Percentiles rank a stretch among this genome's conserved stretches.
Evolutionary conservation across 2,113 vertebrate genomes (phyloP).

Genomic region (Cephalophus harveyi): DNA sequence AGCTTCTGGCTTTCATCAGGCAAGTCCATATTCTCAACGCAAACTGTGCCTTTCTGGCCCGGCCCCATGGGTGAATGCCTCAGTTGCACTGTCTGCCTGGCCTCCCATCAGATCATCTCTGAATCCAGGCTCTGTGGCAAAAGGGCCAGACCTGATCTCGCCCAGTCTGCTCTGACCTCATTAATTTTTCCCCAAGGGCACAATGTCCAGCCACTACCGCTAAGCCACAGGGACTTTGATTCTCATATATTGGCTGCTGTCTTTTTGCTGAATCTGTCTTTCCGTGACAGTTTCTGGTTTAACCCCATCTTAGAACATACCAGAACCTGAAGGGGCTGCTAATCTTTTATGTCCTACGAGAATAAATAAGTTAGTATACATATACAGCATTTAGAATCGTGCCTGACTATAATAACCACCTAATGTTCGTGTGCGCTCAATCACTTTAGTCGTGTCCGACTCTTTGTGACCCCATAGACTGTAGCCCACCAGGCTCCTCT

Average conservation of each 20-base stretch:
- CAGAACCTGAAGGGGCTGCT: neutral
- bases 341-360: neutral
- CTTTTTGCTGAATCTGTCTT: conserved; percentile 34
- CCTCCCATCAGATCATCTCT: conserved; percentile 25
- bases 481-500: neutral
- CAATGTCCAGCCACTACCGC: neutral
- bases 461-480: neutral
- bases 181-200: neutral
- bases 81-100: neutral
- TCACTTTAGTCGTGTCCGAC: neutral
- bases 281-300: conserved; percentile 16
- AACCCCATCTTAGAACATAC: neutral
- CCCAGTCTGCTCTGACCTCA: conserved; percentile 27
- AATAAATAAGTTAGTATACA: neutral
- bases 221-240: neutral
- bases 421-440: neutral
- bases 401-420: neutral
- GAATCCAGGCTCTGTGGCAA: neutral
- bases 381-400: neutral
- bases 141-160: neutral
- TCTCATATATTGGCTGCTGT: neutral
- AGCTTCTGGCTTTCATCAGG: neutral
- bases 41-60: neutral
- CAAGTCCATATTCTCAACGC: neutral
- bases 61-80: neutral